A percentile compares a stretch with the other conserved stretches of the same genome.
Evolutionary conservation across 2,797 vertebrate species (phyloP).

Genomic region (Brachymystax lenok): DNA sequence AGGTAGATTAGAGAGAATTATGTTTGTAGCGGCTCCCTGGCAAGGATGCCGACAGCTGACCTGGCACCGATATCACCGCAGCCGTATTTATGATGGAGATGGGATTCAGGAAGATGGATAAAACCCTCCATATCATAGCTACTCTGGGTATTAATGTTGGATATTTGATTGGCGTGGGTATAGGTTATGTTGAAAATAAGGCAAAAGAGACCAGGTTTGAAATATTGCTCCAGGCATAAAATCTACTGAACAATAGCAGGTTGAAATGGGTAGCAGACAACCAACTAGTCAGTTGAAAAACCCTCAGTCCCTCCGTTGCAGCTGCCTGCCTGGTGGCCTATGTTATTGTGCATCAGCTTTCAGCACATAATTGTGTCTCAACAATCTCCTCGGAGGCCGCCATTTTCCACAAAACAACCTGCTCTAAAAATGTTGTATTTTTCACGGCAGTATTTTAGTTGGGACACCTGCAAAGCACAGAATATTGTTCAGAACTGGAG

Average conservation of each 20-base stretch:
- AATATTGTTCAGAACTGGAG: slow-evolving; percentile 45
- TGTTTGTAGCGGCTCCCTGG: slow-evolving; percentile 72
- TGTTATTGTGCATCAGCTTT: slow-evolving; percentile 50
- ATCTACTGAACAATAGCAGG: slow-evolving; percentile 19
- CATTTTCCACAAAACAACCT: slow-evolving; percentile 47
- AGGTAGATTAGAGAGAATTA: slow-evolving; percentile 78
- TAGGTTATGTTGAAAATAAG: slow-evolving; percentile 28
- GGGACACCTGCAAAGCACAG: slow-evolving; percentile 65
- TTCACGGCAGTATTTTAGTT: slow-evolving; percentile 45
- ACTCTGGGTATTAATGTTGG: slow-evolving; percentile 32
- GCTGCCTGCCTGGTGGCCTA: slow-evolving; percentile 37
- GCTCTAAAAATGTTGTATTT: slow-evolving; percentile 38
- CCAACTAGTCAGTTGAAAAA: slow-evolving; percentile 46
- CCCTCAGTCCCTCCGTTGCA: slow-evolving; percentile 41
- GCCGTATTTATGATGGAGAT: slow-evolving; percentile 50
- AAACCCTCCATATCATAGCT: slow-evolving; percentile 45
- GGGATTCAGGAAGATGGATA: slow-evolving; percentile 43
- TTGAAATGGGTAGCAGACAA: slow-evolving; percentile 41
- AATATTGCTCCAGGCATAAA: slow-evolving; percentile 25
- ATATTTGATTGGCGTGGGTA: slow-evolving; percentile 26
- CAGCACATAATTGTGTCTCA: slow-evolving; percentile 51
- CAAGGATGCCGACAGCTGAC: slow-evolving; percentile 70
- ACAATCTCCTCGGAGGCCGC: slow-evolving; percentile 42
- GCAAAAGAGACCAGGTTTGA: slow-evolving; percentile 8
- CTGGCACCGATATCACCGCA: slow-evolving; percentile 62